Percentiles rank a stretch among this genome's conserved stretches.
Evolutionary conservation across 2,888 invertebrate genomes (phyloP).

Genomic region (Elysia crispata): DNA sequence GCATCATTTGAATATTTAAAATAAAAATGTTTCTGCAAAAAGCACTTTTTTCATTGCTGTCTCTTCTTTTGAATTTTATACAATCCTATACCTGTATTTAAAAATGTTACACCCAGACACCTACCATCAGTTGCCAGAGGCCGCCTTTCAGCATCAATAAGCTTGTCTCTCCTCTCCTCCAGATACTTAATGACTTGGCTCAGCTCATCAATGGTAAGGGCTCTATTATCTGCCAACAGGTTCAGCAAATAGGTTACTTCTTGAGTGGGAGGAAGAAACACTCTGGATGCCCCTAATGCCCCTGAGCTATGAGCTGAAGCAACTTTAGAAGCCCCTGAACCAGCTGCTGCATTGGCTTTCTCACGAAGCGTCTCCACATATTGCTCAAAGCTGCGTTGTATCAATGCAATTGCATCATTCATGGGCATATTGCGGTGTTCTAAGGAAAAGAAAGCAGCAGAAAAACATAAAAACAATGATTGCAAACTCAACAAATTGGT

Average conservation of each 20-base stretch:
- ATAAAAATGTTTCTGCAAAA: too few relatives aligned
- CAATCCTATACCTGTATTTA: too few relatives aligned
- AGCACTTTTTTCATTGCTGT: too few relatives aligned
- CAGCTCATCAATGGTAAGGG: constrained; percentile 74
- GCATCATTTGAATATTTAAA: too few relatives aligned
- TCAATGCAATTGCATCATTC: constrained; percentile 90
- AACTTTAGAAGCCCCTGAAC: constrained; percentile 45
- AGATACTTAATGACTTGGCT: constrained; percentile 80
- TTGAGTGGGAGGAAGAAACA: constrained; percentile 66
- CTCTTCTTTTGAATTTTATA: too few relatives aligned
- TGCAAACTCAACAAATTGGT: too few relatives aligned
- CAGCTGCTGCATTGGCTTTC: constrained; percentile 61
- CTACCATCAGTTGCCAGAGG: constrained; percentile 40
- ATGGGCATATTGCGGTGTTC: constrained; percentile 97
- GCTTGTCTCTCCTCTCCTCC: constrained; percentile 84
- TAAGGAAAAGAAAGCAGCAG: constrained; percentile 72
- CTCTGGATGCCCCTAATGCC: constrained; percentile 47
- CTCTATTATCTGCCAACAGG: constrained; percentile 88
- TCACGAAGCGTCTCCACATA: constrained; percentile 70
- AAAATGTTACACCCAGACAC: too few relatives aligned
- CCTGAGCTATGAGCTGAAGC: constrained; percentile 18
- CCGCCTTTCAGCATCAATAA: constrained; percentile 56
- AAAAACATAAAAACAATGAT: too few relatives aligned
- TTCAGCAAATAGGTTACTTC: constrained; percentile 82
- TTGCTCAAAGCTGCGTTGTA: constrained; percentile 80